Evolutionary conservation across 2,797 vertebrate genomes (phyloP).

Genomic region (Sarcoramphus papa): DNA sequence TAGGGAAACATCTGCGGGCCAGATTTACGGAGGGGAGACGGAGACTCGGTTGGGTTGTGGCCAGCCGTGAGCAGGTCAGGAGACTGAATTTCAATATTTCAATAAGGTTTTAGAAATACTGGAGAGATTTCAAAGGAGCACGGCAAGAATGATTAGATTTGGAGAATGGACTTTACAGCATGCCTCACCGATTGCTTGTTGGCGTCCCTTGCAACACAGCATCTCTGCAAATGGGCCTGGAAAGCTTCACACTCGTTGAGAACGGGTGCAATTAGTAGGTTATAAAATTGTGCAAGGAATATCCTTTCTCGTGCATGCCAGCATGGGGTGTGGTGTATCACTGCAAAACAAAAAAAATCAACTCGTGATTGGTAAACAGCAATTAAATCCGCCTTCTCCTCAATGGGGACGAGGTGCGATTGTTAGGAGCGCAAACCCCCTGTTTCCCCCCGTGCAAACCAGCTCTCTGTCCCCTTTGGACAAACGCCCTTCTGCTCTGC

Average conservation of each 20-base stretch:
- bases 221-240: background rate
- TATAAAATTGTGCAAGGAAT: background rate
- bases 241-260: background rate
- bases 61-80: background rate
- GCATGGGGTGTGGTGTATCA: background rate
- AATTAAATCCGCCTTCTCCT: background rate
- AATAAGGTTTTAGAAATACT: background rate
- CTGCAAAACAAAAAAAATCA: background rate
- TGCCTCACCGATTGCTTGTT: background rate
- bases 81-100: background rate
- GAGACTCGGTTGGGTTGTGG: background rate
- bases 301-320: fast-evolving
- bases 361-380: background rate
- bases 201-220: background rate
- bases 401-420: fast-evolving
- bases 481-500: background rate
- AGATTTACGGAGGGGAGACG: background rate
- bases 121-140: background rate
- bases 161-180: background rate
- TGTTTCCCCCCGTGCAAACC: background rate
- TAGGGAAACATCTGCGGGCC: background rate
- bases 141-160: background rate
- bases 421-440: fast-evolving
- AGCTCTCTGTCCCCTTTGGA: background rate
- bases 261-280: background rate